phyloP scores from a whole-genome alignment of 1,140 invertebrate genomes.

The Plectrocnemia conspersa region DNA sequence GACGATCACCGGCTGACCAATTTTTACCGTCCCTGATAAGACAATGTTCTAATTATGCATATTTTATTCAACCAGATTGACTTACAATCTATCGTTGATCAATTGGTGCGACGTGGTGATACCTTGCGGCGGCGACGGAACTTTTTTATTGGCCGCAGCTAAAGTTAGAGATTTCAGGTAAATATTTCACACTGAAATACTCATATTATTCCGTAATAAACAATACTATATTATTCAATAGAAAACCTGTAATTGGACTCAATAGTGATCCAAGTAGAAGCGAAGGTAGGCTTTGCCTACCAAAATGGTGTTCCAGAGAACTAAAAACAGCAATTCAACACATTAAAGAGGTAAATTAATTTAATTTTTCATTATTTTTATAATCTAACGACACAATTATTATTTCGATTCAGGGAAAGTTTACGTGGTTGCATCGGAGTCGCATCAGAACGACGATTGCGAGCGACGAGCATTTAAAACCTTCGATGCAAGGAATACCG shows the following conservation, averaged over 20 bases:
- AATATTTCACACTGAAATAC: constrained; percentile 32
- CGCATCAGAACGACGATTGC: constrained; percentile 82
- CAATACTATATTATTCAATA: constrained; percentile 29
- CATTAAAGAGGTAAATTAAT: constrained; percentile 58
- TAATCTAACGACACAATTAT: background rate
- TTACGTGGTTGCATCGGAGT: constrained; percentile 77
- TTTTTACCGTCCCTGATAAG: too few relatives aligned
- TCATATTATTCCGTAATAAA: background rate
- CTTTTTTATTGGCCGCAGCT: constrained; percentile 91
- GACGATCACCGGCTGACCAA: too few relatives aligned
- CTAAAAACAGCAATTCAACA: constrained; percentile 67
- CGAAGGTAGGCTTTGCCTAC: constrained; percentile 87
- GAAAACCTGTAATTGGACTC: constrained; percentile 91
- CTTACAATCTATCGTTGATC: constrained; percentile 61
- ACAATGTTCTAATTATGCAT: too few relatives aligned
- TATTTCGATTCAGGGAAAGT: constrained; percentile 57
- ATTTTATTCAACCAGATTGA: constrained; percentile 52
- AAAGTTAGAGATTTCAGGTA: constrained; percentile 60
- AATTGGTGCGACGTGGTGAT: constrained; percentile 93
- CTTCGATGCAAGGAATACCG: constrained; percentile 40
- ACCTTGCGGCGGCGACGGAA: constrained; percentile 96
- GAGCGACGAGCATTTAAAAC: constrained; percentile 52
- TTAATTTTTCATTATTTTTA: constrained; percentile 3
- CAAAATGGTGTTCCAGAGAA: constrained; percentile 64
- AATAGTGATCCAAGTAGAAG: constrained; percentile 96